Evolutionary conservation across 2,797 vertebrate genomes (phyloP).

Genomic region (Poeciliopsis gracilis): DNA sequence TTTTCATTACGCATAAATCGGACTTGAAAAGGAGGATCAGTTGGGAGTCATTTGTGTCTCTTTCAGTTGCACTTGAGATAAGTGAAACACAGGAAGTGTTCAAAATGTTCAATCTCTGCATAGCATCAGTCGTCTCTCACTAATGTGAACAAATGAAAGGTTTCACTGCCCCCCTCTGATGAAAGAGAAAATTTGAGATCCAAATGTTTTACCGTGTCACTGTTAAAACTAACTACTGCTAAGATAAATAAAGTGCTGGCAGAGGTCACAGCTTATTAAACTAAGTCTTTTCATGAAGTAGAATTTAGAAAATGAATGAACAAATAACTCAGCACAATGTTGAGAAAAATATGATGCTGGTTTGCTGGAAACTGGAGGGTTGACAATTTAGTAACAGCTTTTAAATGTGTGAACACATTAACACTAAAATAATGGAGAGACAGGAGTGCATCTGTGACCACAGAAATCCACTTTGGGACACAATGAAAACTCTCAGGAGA

Average conservation of each 20-base stretch:
- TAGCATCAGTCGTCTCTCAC: not conserved
- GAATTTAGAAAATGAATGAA: not conserved
- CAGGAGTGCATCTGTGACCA: not conserved
- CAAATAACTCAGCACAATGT: not conserved
- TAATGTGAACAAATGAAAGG: constrained; percentile 1
- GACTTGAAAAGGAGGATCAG: constrained; percentile 32
- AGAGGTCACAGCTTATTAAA: not conserved
- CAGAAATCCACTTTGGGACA: not conserved
- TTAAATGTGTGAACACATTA: not conserved
- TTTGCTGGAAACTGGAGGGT: not conserved
- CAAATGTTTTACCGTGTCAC: constrained; percentile 4
- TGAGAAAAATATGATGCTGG: not conserved
- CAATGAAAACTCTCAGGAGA: not conserved
- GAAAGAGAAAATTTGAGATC: constrained; percentile 11
- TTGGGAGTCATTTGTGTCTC: constrained; percentile 19
- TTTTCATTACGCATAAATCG: constrained; percentile 47
- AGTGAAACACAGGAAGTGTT: constrained; percentile 22
- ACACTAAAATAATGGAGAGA: not conserved
- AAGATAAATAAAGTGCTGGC: not conserved
- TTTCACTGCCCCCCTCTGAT: not conserved
- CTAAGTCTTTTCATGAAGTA: not conserved
- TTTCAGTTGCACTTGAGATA: constrained; percentile 33
- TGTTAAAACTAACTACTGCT: constrained; percentile 17
- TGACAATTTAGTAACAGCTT: not conserved
- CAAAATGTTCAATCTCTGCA: not conserved